phyloP scores from a whole-genome alignment of 2,797 vertebrate species.

The Rhinichthys osculus region DNA sequence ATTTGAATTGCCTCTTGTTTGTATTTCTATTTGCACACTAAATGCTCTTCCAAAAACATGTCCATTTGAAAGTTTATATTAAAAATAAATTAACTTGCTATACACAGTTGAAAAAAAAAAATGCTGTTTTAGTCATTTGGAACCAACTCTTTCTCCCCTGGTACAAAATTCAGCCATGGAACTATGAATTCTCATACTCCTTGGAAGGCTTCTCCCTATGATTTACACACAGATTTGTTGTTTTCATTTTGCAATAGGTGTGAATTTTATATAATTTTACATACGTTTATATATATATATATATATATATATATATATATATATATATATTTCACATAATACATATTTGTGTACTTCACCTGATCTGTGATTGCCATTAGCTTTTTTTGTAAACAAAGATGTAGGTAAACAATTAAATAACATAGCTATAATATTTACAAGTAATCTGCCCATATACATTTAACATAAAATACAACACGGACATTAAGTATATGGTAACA shows the following conservation, averaged over 20 bases:
- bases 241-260: neutral
- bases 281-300: neutral
- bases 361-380: conserved; percentile 32
- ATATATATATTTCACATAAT: neutral
- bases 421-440: conserved; percentile 29
- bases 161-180: conserved; percentile 44
- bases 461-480: neutral
- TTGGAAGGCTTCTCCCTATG: conserved; percentile 11
- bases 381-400: conserved; percentile 30
- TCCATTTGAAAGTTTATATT: conserved; percentile 28
- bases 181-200: conserved; percentile 3
- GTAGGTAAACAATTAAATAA: conserved; percentile 23
- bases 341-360: neutral
- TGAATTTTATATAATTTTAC: neutral
- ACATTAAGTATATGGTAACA: conserved; percentile 19
- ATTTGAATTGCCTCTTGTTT: neutral
- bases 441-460: neutral
- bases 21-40: conserved; percentile 12
- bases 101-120: conserved; percentile 20
- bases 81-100: conserved; percentile 53
- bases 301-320: neutral
- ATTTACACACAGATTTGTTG: conserved; percentile 7
- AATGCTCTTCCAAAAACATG: conserved; percentile 4
- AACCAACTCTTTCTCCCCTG: conserved; percentile 19
- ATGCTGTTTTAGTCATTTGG: conserved; percentile 46